Base-by-base conservation (phyloP, 2,888 invertebrate genomes). In the Diaphora mendica region DNA sequence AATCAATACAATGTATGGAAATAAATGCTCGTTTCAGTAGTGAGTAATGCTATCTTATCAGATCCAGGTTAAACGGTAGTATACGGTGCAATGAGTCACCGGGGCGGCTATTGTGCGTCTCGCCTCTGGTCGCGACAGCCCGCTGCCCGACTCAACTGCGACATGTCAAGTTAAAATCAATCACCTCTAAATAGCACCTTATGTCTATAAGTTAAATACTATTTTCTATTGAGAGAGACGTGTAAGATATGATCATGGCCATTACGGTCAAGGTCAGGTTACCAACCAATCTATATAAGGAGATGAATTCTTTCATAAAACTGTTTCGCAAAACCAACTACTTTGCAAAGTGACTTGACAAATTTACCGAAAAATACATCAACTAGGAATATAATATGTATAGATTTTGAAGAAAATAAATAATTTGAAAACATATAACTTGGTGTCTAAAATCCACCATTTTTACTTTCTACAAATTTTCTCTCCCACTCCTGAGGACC, bases 61-160 rank as follows among this genome's bases (percentile, higher is more conserved):
- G 30, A 62, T 62, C 30, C 62, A 9, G 26, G 30, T 30, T 62
- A 62, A 30, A 62, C 62, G 70, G 70, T 33, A 23, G 48, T 48
- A 33, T 35, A 51, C 64, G 64, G 17, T 64, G 59, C 44, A 44
- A 55, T 71, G 71, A 71, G 51, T 71, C 71, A 71, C 70, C 39
- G 39, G 39, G 5, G 1, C 42, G 39, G 23, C 30, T 30, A 30
- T 30, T 70, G 23, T 26, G 42, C 20, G 66, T 66, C 66, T 62
- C 69, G 62, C 59, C 59, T 39, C 69, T 39, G 17, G 68, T 64
- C 66, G 66, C 66, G 65, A 42, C 66, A 30, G 44, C 48, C 44
- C 67, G 48, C 66, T 20, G 44, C 48, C 44, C 67, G 48, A 30
- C 69, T 62, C 59, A 42, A 62, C 69, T 42, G 59, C 59, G 59